Evolutionary conservation across 2,888 invertebrate genomes (phyloP), one percentile per base, ranked within the genome.

Genomic region (Drosophila acutilabella): DNA sequence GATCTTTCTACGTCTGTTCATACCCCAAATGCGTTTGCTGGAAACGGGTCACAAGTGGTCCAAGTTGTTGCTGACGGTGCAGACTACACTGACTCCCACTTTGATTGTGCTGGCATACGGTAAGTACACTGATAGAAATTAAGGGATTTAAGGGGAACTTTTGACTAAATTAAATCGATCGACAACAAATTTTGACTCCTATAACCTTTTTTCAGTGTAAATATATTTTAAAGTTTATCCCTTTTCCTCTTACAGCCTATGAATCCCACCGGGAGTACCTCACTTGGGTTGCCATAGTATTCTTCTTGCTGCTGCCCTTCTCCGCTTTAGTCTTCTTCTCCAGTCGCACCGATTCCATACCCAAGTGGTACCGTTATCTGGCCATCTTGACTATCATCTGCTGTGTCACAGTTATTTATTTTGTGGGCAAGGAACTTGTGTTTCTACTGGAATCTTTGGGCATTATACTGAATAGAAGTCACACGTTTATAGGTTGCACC

Each of bases 401-500:
- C 20, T 51, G 53, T 4, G 18, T 64, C 0, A 13, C 51, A 3
- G 16, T 65, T 1, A 20, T 71, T 0, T 77, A 48, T n/a, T 2
- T 16, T 16, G n/a, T 48, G 13, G 58, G 53, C 11, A 56, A 38
- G 4, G 77, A 77, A 5, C n/a, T 78, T 6, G 33, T 74, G 0
- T 40, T 45, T 7, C 5, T 67, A 13, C 38, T 78, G 47, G 71
- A 71, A 7, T 59, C 77, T 4, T 1, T 77, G 23, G 77, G 77
- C 3, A 58, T 74, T 6, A 53, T 58, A 0, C 40, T 77, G 0
- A n/a, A 60, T 1, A 47, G 67, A 4, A 77, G 77, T 11, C 60
- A 77, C 36, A 62, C 67, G 0, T 77, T 74, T 18, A 67, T 77
- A 1, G 74, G 74, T 0, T 71, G 64, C 36, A 77, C 77, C 10